These are phyloP conservation scores for Alosa sapidissima DNA, from an alignment of 2,797 vertebrate genomes.

Conservation along the genomic window DNA sequence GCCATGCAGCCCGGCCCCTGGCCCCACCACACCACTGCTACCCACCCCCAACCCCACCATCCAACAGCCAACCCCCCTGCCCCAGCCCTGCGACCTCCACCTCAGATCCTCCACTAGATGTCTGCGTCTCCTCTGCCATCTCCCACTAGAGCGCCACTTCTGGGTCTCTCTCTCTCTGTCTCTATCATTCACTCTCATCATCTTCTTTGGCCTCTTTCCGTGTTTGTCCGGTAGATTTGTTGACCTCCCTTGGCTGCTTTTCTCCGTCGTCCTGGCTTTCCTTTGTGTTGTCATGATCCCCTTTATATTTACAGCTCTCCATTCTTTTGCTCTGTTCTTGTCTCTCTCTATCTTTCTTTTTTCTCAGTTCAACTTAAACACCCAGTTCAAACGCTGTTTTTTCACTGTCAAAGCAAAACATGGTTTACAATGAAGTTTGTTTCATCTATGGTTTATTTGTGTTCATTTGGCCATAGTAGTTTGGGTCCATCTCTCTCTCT, in stretches of 20 bases:
- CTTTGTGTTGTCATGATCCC: neutral
- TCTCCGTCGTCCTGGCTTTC: constrained; percentile 24
- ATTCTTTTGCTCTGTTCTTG: neutral
- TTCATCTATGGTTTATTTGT: neutral
- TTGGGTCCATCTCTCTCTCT: neutral
- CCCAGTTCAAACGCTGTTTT: neutral
- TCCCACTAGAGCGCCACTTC: neutral
- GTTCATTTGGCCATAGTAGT: neutral
- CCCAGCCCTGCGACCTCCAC: constrained; percentile 27
- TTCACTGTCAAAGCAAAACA: neutral
- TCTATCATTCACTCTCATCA: constrained; percentile 1
- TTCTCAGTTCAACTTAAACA: no score
- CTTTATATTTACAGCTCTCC: neutral
- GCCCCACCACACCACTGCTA: constrained; percentile 19
- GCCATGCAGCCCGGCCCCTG: neutral
- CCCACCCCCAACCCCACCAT: neutral
- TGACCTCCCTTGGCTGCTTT: constrained; percentile 18
- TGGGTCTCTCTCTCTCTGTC: constrained; percentile 30
- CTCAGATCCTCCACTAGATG: neutral
- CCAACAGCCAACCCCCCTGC: constrained; percentile 28
- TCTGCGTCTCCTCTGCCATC: neutral
- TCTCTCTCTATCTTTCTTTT: neutral
- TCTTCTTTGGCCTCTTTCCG: constrained; percentile 8
- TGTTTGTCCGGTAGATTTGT: constrained; percentile 27
- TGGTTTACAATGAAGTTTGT: neutral